These are phyloP conservation scores for Emmelina monodactyla DNA, from an alignment of 2,888 invertebrate genomes.

Conservation along the genomic window DNA sequence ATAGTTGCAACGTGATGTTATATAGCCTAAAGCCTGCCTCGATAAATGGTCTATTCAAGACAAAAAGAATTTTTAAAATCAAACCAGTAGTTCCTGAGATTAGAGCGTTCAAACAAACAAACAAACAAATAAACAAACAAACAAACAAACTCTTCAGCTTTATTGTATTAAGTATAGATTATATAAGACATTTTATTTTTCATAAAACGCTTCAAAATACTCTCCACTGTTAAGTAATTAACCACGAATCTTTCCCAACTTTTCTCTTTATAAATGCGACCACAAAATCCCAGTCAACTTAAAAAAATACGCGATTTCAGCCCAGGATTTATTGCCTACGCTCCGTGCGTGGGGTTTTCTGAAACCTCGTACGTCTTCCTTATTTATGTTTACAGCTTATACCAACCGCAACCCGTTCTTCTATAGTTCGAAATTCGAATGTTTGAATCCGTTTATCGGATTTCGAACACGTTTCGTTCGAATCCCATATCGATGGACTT, in stretches of 20 bases:
- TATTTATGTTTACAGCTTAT: slow-evolving; percentile 64
- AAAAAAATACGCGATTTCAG: slow-evolving; percentile 50
- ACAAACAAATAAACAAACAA: background rate
- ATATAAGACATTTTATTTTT: too few species aligned
- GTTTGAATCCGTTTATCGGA: slow-evolving; percentile 63
- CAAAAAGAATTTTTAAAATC: background rate
- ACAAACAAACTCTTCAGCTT: background rate
- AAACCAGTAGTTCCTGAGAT: background rate
- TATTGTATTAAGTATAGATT: background rate
- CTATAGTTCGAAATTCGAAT: slow-evolving; percentile 55
- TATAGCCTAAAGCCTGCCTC: too few species aligned
- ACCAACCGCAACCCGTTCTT: slow-evolving; percentile 46
- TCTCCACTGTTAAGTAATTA: too few species aligned
- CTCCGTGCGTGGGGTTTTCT: slow-evolving; percentile 57
- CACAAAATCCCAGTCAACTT: too few species aligned
- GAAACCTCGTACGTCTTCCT: slow-evolving; percentile 57
- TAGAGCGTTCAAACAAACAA: background rate
- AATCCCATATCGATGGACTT: slow-evolving; percentile 46
- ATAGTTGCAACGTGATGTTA: too few species aligned
- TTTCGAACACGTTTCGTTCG: slow-evolving; percentile 54
- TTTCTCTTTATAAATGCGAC: slow-evolving; percentile 2
- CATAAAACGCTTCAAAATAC: too few species aligned
- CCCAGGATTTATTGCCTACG: slow-evolving; percentile 44
- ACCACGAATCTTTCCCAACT: too few species aligned
- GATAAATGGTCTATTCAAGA: too few species aligned